Evolutionary conservation across 2,797 vertebrate species (phyloP).

Genomic region (Siniperca obscura): DNA sequence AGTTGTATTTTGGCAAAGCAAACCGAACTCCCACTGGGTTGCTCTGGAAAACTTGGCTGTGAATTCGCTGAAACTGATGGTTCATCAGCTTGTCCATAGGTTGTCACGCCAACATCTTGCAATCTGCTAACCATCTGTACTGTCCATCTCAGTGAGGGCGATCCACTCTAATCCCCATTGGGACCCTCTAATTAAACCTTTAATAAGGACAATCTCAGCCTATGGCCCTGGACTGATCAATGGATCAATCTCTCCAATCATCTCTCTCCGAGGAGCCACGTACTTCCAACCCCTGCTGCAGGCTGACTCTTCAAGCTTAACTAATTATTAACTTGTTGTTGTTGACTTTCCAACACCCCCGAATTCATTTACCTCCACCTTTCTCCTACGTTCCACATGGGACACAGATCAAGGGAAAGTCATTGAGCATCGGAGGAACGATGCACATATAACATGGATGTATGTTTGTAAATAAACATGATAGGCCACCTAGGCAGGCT

Average conservation of each 20-base stretch:
- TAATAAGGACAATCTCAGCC: slow-evolving; percentile 73
- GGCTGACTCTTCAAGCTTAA: slow-evolving; percentile 66
- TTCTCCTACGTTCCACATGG: slow-evolving; percentile 49
- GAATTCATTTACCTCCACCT: slow-evolving; percentile 76
- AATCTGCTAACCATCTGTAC: slow-evolving; percentile 77
- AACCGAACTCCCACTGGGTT: slow-evolving; percentile 25
- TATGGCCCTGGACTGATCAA: slow-evolving; percentile 75
- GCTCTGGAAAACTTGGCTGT: slow-evolving; percentile 54
- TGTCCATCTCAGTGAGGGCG: slow-evolving; percentile 43
- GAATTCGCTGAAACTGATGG: slow-evolving; percentile 62
- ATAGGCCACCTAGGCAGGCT: slow-evolving; percentile 34
- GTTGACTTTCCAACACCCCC: slow-evolving; percentile 60
- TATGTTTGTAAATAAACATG: slow-evolving; percentile 66
- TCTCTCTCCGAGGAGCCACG: slow-evolving; percentile 67
- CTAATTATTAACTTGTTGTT: neutral
- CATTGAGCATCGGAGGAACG: slow-evolving; percentile 68
- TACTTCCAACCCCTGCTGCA: slow-evolving; percentile 68
- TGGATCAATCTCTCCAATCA: slow-evolving; percentile 81
- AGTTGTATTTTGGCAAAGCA: slow-evolving; percentile 47
- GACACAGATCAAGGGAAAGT: slow-evolving; percentile 76
- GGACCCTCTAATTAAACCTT: slow-evolving; percentile 77
- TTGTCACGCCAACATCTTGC: slow-evolving; percentile 65
- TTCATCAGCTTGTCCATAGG: slow-evolving; percentile 60
- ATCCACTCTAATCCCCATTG: slow-evolving; percentile 41
- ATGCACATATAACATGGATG: slow-evolving; percentile 44